These are phyloP conservation scores for Tineola bisselliella DNA, from an alignment of 2,888 invertebrate genomes.

Conservation along the genomic window DNA sequence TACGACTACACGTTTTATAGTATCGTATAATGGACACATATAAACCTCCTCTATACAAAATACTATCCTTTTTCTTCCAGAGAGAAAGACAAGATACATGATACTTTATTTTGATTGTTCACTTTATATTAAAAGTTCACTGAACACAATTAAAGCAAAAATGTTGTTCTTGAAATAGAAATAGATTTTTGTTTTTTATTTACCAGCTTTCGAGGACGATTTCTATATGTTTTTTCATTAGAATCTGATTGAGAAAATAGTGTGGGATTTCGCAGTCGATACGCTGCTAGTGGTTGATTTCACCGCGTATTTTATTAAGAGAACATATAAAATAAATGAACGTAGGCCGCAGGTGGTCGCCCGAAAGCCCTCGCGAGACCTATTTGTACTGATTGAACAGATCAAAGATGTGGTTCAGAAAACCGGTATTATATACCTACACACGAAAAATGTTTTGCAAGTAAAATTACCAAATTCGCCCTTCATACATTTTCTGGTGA, in stretches of 20 bases:
- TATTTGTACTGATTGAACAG: slow-evolving; percentile 20
- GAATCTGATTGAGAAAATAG: not conserved
- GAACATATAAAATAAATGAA: slow-evolving; percentile 23
- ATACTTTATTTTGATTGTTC: too few relatives aligned
- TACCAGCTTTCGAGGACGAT: slow-evolving; percentile 15
- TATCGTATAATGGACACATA: not conserved
- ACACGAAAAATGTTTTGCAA: not conserved
- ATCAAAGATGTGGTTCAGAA: slow-evolving; percentile 18
- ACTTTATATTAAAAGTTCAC: too few relatives aligned
- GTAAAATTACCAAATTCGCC: not conserved
- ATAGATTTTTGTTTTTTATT: not conserved
- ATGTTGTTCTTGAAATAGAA: too few relatives aligned
- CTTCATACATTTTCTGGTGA: not conserved
- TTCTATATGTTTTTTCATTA: slow-evolving; percentile 14
- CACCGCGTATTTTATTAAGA: slow-evolving; percentile 21
- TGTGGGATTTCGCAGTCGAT: not conserved
- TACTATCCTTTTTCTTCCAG: too few relatives aligned
- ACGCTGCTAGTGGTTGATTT: slow-evolving; percentile 16
- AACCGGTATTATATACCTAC: not conserved
- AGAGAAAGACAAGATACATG: too few relatives aligned
- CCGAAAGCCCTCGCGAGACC: slow-evolving; percentile 18
- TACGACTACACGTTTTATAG: not conserved
- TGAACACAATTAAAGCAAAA: too few relatives aligned
- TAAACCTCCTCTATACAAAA: not conserved
- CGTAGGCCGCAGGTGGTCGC: slow-evolving; percentile 21